Evolutionary conservation across 2,797 vertebrate species (phyloP).

Genomic region (Anguilla megastoma): DNA sequence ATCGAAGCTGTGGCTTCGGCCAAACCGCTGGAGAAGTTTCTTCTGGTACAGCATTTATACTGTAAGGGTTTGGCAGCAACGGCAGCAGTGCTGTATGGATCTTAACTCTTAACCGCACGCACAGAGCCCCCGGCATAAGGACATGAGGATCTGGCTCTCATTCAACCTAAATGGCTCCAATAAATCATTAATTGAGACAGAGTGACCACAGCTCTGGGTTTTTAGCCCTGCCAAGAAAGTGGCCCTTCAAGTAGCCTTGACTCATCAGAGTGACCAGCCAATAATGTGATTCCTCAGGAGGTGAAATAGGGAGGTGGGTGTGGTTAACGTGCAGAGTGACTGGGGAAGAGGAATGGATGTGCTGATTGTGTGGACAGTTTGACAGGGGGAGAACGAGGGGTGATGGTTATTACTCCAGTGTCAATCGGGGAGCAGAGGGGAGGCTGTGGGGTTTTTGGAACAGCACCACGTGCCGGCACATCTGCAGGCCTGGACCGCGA

Average conservation of each 20-base stretch:
- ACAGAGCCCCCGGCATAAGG: conserved; percentile 46
- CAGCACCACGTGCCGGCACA: not conserved
- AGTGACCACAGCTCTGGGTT: not conserved
- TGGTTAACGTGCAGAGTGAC: not conserved
- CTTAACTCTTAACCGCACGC: conserved; percentile 54
- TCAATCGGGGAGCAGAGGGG: not conserved
- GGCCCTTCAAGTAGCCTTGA: not conserved
- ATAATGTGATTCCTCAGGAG: not conserved
- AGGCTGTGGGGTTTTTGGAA: not conserved
- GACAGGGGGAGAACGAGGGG: not conserved
- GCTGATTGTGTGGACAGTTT: not conserved
- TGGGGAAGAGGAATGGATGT: not conserved
- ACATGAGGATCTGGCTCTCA: conserved; percentile 55
- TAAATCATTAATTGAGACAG: conserved; percentile 54
- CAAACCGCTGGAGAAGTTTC: not conserved
- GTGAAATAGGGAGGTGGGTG: not conserved
- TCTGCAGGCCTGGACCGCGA: not conserved
- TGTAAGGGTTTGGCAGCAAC: conserved; percentile 49
- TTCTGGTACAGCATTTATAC: conserved; percentile 16
- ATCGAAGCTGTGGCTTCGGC: not conserved
- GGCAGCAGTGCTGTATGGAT: conserved; percentile 43
- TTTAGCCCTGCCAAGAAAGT: not conserved
- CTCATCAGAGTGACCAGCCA: not conserved
- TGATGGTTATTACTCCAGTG: not conserved
- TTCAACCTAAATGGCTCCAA: conserved; percentile 51